Conservation (phyloP, 2,888 invertebrate genomes). For the Gibbula magus region DNA sequence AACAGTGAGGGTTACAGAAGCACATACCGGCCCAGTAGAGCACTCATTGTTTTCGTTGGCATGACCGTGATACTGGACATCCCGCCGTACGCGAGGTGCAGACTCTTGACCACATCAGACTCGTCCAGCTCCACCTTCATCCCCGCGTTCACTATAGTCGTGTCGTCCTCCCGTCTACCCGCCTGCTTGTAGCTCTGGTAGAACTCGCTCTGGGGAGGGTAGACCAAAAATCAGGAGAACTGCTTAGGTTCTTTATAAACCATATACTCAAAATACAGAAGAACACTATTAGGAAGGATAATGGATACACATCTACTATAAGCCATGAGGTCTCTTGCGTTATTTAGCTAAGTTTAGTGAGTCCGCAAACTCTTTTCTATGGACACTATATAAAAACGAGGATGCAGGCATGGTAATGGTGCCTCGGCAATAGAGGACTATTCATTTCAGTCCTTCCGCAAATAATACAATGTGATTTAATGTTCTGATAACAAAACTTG, state of each 20-base stretch:
- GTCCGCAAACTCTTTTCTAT: too few species aligned
- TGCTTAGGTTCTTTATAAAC: background rate
- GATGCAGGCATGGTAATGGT: too few species aligned
- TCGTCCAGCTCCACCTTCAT: slow-evolving; percentile 74
- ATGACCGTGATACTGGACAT: slow-evolving; percentile 91
- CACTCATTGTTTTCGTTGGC: slow-evolving; percentile 82
- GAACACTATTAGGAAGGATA: too few species aligned
- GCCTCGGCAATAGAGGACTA: too few species aligned
- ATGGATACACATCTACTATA: too few species aligned
- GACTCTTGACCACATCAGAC: slow-evolving; percentile 77
- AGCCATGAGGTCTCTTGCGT: too few species aligned
- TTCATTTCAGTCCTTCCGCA: too few species aligned
- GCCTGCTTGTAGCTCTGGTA: slow-evolving; percentile 91
- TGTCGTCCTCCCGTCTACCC: slow-evolving; percentile 93
- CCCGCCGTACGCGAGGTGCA: slow-evolving; percentile 89
- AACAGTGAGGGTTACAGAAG: background rate
- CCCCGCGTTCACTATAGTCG: slow-evolving; percentile 91
- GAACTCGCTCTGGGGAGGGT: slow-evolving; percentile 78
- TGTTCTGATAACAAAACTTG: too few species aligned
- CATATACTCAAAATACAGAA: too few species aligned
- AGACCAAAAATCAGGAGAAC: background rate
- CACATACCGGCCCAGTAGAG: slow-evolving; percentile 75
- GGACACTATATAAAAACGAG: too few species aligned
- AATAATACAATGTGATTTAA: too few species aligned
- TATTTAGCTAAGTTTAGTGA: too few species aligned